Base-by-base conservation (phyloP, 2,113 vertebrate genomes). In the Phalacrocorax aristotelis region DNA sequence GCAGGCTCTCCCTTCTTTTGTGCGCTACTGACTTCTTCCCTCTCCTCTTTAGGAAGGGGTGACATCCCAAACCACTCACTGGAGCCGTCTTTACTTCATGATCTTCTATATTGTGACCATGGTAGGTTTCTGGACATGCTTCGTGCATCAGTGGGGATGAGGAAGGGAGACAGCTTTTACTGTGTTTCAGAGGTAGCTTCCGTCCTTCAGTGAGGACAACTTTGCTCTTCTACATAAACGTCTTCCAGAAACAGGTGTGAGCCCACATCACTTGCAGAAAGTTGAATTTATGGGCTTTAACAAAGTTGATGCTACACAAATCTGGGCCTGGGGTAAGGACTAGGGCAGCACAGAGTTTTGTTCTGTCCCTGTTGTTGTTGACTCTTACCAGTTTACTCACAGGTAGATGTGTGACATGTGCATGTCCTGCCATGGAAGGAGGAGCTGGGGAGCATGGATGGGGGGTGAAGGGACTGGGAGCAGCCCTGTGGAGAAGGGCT, bases 31-130 rank as follows among this genome's bases (percentile, higher is more conserved):
- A 85, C 52, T 26, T 76, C 65, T 92, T 78, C 36, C 38, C 29
- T 89, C 7, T 42, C 9, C 23, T 60, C 46, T 65, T 90, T 25
- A 99, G 99, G 99, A 99, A 99, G 99, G 99, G 6, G 98, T 99
- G 75, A 99, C 99, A 7, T 99, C 99, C 3, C 99, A 99, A 97
- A 99, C 99, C 1, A 99, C 98, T 34, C 99, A 99, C 97, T 99
- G 99, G 99, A 99, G 99, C 83, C 99, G 99, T 15, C 98, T 99
- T 34, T 99, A 99, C 97, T 99, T 99, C 98, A 99, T 99, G 99
- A 99, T 98, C 82, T 99, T 99, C 96, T 99, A 99, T 87, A 99
- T 99, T 6, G 99, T 99, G 66, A 99, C 99, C 81, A 99, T 99
- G 99, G 99, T 99, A 96, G 98, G 98, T 84, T 84, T 88, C 32